Evolutionary conservation across 2,888 invertebrate genomes (phyloP), one percentile per base, ranked within the genome.

Genomic region (Meganola albula): DNA sequence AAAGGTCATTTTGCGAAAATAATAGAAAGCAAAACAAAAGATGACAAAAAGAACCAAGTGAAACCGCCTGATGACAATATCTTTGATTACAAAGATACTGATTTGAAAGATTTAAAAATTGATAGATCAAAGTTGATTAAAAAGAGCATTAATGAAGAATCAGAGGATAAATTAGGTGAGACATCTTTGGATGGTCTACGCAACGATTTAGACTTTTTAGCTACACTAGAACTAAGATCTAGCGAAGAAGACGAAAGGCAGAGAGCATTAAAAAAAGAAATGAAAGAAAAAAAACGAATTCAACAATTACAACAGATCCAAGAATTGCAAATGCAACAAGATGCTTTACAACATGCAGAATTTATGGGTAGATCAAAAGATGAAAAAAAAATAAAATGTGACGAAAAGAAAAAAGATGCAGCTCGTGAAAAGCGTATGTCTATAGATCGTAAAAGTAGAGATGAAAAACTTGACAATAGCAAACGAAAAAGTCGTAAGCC

Each of bases 171-270:
- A 43, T 16, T 64, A 39, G 56, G 44, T 1, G 77, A 72, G 34
- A 45, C 50, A 20, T 56, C 63, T 28, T 49, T 58, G 2, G 78
- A 83, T 37, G 72, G 70, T 10, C 59, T 79, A 43, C 79, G 77
- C n/a, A 73, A 84, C 36, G 88, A 90, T 60, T 85, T 89, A 48
- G 89, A 89, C 49, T 89, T 89, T 55, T 72, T 90, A 34, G 88
- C 88, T 20, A 85, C 87, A 11, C 70, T 90, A 34, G 89, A 90
- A 58, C 64, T 90, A 14, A 68, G 88, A 40, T 87, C 89, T 9
- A 87, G 87, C 46, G 86, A 89, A 65, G 90, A 90, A 65, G 86
- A 88, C 37, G 89, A 90, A 63, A 87, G 74, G 58, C 86, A 88
- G 63, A 82, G 82, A 58, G 87, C 87, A 31, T 71, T 86, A 24